Evolutionary conservation across 2,888 invertebrate species (phyloP), one percentile per base, ranked within the genome.

Genomic region (Chironomus tentans): DNA sequence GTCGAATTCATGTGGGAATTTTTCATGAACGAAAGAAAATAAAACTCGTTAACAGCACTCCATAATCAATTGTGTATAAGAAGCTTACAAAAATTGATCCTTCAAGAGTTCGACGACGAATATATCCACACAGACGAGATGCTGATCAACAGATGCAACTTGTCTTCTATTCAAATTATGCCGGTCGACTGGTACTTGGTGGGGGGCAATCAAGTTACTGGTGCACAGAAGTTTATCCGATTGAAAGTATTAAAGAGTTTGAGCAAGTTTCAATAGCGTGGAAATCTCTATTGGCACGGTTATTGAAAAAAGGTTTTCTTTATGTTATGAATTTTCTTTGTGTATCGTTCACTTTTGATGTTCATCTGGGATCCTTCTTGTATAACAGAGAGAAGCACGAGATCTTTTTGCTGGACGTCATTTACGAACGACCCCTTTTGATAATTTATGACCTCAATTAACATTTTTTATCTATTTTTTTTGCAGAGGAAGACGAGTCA

Each of bases 401-500:
- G n/a, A n/a, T n/a, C n/a, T 28, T 1, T 5, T 5, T 28, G 6
- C 4, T 28, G 7, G 1, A 38, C 38, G 4, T 38, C 7, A 38
- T 10, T 38, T 2, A 38, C 10, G 38, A 38, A 38, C 7, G 10
- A 38, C 7, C 7, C 38, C 38, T 1, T 10, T 10, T 38, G 10
- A 38, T 38, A 38, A 38, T 38, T 38, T 38, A 10, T 38, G 38
- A 10, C 38, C 38, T 1, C 10, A 38, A 38, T 10, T 65, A 13
- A n/a, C 22, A n/a, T 69, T 3, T 48, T 24, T 76, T 74, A 10
- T 86, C 85, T 79, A 80, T 78, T 88, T 88, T 77, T 68, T 77
- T 82, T 82, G 13, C 91, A 96, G 96, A 95, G 87, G 95, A 96
- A 85, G 96, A 97, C 87, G 96, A 97, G 86, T 94, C 95, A 82